These are phyloP conservation scores for Neolamprologus modestus DNA, from an alignment of 2,113 vertebrate species.

Conservation along the genomic window DNA sequence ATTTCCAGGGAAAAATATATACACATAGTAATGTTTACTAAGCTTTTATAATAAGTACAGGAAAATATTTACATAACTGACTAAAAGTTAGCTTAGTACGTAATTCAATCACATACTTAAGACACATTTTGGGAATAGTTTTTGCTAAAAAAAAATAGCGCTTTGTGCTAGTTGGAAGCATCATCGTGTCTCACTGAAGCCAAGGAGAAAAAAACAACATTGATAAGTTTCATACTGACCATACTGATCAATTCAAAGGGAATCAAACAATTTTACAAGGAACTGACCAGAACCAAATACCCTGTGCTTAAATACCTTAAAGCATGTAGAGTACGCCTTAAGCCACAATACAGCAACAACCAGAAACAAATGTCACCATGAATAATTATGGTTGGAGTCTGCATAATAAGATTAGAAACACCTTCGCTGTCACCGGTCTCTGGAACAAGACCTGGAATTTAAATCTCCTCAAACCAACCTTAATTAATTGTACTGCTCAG, in stretches of 20 bases:
- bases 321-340: not conserved
- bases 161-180: not conserved
- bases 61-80: not conserved
- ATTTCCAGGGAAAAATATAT: not conserved
- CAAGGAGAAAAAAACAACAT: not conserved
- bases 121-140: not conserved
- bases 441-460: conserved; percentile 14
- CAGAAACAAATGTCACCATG: conserved; percentile 1
- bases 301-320: not conserved
- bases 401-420: not conserved
- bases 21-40: not conserved
- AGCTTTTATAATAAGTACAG: not conserved
- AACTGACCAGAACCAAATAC: not conserved
- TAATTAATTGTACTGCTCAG: not conserved
- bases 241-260: not conserved
- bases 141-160: not conserved
- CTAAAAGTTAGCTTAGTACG: not conserved
- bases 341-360: not conserved
- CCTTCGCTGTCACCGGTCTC: not conserved
- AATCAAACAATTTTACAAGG: not conserved
- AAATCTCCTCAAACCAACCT: not conserved
- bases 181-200: not conserved
- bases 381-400: not conserved
- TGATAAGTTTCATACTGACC: not conserved
- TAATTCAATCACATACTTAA: not conserved